phyloP scores from a whole-genome alignment of 2,113 vertebrate species.

The Bos taurus region DNA sequence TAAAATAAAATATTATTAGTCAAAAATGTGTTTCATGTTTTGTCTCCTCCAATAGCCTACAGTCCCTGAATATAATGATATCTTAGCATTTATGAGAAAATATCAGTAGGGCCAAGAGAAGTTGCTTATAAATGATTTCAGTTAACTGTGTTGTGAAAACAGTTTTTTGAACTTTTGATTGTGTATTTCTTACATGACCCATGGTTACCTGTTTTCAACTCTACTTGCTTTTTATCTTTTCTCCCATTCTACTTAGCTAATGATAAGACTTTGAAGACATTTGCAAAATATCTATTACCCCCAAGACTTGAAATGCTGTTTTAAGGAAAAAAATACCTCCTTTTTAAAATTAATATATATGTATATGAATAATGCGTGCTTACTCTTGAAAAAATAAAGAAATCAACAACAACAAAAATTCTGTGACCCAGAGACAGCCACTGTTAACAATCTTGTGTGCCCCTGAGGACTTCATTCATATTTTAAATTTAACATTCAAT shows the following conservation, averaged over 20 bases:
- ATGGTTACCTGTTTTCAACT: neutral
- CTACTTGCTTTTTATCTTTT: neutral
- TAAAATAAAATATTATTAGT: constrained; percentile 60
- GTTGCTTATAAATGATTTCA: constrained; percentile 8
- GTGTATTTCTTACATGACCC: neutral
- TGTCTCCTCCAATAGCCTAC: constrained; percentile 12
- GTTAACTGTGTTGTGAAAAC: neutral
- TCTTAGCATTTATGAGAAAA: neutral
- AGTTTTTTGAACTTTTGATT: neutral
- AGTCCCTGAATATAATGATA: neutral
- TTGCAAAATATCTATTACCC: neutral
- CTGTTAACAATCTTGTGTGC: neutral
- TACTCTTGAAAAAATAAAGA: neutral
- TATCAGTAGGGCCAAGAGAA: neutral
- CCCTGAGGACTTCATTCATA: neutral
- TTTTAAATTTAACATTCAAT: neutral
- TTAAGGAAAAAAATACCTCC: neutral
- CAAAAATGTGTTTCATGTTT: constrained; percentile 61
- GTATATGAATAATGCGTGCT: constrained; percentile 29
- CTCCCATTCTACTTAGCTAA: neutral
- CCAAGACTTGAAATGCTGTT: constrained; percentile 22
- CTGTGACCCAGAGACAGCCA: neutral
- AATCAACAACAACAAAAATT: neutral
- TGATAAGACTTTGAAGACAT: constrained; percentile 9
- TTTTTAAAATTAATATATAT: neutral